Conservation (phyloP, 2,113 vertebrate genomes). For the Mirza zaza region DNA sequence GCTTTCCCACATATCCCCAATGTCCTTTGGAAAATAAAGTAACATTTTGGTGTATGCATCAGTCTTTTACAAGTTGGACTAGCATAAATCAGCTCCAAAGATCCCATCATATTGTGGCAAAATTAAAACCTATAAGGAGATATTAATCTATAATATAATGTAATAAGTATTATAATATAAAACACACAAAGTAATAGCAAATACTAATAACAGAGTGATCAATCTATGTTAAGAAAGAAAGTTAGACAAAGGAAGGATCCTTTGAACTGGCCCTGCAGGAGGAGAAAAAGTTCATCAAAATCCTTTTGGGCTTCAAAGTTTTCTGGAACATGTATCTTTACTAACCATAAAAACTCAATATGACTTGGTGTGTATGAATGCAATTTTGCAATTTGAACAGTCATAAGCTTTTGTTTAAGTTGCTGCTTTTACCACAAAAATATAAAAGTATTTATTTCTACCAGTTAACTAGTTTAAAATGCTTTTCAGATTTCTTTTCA, state of each 20-base stretch:
- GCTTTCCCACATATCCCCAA: background rate
- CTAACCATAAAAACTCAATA: conserved; percentile 1
- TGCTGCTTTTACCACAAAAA: background rate
- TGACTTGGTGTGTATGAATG: background rate
- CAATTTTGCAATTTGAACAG: background rate
- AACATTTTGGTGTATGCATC: background rate
- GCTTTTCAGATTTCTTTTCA: background rate
- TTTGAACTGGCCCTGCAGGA: background rate
- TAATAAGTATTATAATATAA: background rate
- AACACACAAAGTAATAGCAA: background rate
- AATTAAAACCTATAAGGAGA: background rate
- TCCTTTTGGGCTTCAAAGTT: background rate
- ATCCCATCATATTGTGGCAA: background rate
- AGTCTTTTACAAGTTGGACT: background rate
- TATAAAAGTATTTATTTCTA: conserved; percentile 12
- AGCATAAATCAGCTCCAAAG: background rate
- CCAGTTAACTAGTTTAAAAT: background rate
- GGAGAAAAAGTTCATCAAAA: background rate
- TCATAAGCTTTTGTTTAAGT: conserved; percentile 12
- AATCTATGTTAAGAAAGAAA: background rate
- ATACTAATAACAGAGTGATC: background rate
- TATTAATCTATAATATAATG: background rate
- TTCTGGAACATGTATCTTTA: background rate
- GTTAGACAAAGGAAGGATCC: background rate
- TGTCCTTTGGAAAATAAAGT: background rate